A percentile compares a stretch with the other conserved stretches of the same genome.
Evolutionary conservation across 2,113 vertebrate genomes (phyloP).

Genomic region (Chrysochloris asiatica): DNA sequence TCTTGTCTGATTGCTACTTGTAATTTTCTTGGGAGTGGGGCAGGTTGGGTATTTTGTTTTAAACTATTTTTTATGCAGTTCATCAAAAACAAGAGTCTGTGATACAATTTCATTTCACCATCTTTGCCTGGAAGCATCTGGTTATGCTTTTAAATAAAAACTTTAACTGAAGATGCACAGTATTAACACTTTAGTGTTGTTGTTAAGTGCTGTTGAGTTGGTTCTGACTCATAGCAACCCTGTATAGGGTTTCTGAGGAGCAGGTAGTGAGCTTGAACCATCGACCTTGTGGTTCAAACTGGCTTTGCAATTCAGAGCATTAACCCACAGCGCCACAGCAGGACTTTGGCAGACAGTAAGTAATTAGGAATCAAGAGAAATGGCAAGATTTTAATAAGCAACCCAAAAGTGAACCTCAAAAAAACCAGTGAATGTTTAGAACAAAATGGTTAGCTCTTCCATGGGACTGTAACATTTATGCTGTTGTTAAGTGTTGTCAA

Average conservation of each 20-base stretch:
- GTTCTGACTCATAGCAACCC: too few relatives aligned
- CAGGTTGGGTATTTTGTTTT: not conserved
- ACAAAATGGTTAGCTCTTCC: not conserved
- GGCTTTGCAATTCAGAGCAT: too few relatives aligned
- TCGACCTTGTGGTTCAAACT: too few relatives aligned
- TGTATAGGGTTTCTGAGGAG: too few relatives aligned
- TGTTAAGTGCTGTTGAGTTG: too few relatives aligned
- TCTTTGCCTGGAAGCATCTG: not conserved
- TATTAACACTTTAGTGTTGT: too few relatives aligned
- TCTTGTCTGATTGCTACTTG: not conserved
- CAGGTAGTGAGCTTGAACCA: too few relatives aligned
- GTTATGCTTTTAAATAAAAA: conserved; percentile 22
- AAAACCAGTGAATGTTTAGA: not conserved
- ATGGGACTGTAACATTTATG: not conserved
- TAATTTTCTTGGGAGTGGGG: not conserved
- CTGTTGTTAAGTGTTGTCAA: too few relatives aligned
- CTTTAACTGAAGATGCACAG: not conserved
- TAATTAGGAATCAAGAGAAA: not conserved
- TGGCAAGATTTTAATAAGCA: not conserved
- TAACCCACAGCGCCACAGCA: too few relatives aligned
- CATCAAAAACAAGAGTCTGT: not conserved
- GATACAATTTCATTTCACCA: not conserved
- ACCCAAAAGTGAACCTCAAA: not conserved
- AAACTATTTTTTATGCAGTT: not conserved
- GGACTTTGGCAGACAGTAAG: not conserved